Evolutionary conservation across 2,888 invertebrate species (phyloP).

Genomic region (Bunonema sp.): DNA sequence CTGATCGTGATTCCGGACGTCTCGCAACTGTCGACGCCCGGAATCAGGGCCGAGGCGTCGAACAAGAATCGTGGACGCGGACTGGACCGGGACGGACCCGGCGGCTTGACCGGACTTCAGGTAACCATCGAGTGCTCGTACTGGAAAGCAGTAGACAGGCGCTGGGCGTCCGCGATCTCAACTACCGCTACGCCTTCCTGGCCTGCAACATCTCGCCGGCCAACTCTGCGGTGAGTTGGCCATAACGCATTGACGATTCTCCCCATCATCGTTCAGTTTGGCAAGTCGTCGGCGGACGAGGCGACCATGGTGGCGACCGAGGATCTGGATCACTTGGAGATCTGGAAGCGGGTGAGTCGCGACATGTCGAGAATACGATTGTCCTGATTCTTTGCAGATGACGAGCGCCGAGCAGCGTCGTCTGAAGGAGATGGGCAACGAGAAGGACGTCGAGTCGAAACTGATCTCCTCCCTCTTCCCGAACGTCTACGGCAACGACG

Average conservation of each 20-base stretch:
- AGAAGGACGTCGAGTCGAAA: slow-evolving; percentile 72
- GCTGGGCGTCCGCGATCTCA: slow-evolving; percentile 69
- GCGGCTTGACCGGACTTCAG: slow-evolving; percentile 73
- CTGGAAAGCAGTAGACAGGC: too few species aligned
- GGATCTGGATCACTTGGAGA: slow-evolving; percentile 61
- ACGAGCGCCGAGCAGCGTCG: slow-evolving; percentile 63
- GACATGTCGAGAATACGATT: neutral
- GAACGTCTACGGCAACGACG: slow-evolving; percentile 63
- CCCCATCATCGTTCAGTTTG: neutral
- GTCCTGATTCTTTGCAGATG: slow-evolving; percentile 10
- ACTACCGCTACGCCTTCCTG: slow-evolving; percentile 76
- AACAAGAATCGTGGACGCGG: neutral
- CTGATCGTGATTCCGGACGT: slow-evolving; percentile 94
- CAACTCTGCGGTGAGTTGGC: slow-evolving; percentile 56
- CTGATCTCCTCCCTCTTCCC: slow-evolving; percentile 80
- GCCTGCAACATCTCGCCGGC: slow-evolving; percentile 78
- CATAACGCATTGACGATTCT: neutral
- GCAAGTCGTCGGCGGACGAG: too few species aligned
- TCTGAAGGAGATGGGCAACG: slow-evolving; percentile 55
- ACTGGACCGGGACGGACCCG: slow-evolving; percentile 58
- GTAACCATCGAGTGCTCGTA: too few species aligned
- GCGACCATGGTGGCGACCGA: too few species aligned
- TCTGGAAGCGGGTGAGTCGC: slow-evolving; percentile 22
- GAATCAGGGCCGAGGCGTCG: slow-evolving; percentile 13
- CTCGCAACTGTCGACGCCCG: slow-evolving; percentile 67